phyloP scores from a whole-genome alignment of 2,888 invertebrate genomes.

The Augiades crinisus region DNA sequence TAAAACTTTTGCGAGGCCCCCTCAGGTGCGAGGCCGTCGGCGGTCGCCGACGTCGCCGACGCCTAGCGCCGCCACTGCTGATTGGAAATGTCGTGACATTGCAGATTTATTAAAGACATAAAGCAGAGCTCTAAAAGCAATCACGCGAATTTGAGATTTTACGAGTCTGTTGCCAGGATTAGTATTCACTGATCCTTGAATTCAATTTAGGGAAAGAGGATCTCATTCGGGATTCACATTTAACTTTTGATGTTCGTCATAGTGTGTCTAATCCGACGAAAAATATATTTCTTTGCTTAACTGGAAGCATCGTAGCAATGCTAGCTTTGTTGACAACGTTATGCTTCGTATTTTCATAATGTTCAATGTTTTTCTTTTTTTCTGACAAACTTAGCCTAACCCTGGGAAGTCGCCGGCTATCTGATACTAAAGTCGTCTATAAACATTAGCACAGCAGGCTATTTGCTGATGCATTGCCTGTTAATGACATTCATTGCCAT shows the following conservation, averaged over 20 bases:
- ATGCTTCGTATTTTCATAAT: background rate
- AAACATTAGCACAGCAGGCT: too few species aligned
- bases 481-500: too few species aligned
- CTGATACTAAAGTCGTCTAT: too few species aligned
- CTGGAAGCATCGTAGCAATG: background rate
- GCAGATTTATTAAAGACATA: background rate
- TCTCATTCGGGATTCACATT: slow-evolving; percentile 10
- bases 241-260: slow-evolving; percentile 21
- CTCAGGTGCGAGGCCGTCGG: too few species aligned
- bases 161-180: slow-evolving; percentile 21
- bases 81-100: too few species aligned
- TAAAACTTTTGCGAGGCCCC: too few species aligned
- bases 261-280: slow-evolving; percentile 16
- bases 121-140: slow-evolving; percentile 6
- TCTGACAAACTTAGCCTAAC: too few species aligned
- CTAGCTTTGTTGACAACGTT: background rate
- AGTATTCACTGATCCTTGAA: slow-evolving; percentile 25
- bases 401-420: too few species aligned
- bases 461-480: too few species aligned
- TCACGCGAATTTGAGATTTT: slow-evolving; percentile 14
- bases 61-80: too few species aligned
- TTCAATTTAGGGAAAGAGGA: slow-evolving; percentile 20
- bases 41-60: too few species aligned
- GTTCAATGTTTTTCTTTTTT: background rate
- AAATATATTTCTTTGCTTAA: slow-evolving; percentile 10